Base-by-base conservation (phyloP, 2,888 invertebrate genomes). In the Oithona nana region DNA sequence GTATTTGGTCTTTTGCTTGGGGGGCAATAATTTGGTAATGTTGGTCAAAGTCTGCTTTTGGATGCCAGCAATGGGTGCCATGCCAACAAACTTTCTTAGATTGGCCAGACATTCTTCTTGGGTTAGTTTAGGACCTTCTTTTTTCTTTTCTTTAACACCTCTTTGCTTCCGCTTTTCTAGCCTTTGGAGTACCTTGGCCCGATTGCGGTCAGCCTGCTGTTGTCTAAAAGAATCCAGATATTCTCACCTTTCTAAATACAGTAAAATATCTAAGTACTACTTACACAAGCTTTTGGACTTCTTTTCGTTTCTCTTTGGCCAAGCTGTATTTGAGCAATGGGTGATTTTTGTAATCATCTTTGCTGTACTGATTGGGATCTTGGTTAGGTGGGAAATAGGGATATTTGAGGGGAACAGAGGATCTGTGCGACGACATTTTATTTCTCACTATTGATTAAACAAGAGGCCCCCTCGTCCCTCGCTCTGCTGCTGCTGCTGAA, bases 281-380 rank as follows among this genome's bases (percentile, higher is more conserved):
- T 39, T 39, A 39, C 39, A 39, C 39, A 6, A 39, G 39, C 39
- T 39, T 39, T 39, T 39, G 39, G 16, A 39, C 39, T 39, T 39
- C 39, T 16, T 39, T 39, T 16, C 39, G 6, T 16, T 39, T 39
- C 39, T 39, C 39, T 39, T 39, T 39, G 8, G 39, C 39, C 39
- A 39, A 39, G 39, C 52, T 52, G 52, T 52, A 52, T 8, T n/a
- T 52, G 52, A 52, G 52, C 8, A 52, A 20, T 11, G 52, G 52
- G n/a, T 52, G 52, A 24, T 52, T 52, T 52, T 52, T 52, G 52
- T 52, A 52, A n/a, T 52, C 24, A 24, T 52, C 52, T n/a, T 24
- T 52, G 20, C 24, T 52, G 52, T 20, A 52, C 8, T 20, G 52
- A n/a, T 52, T 52, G 24, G 52, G 52, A 52, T 52, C 52, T 20